Base-by-base conservation (phyloP, 2,797 vertebrate species). In the Sylvilagus floridanus region DNA sequence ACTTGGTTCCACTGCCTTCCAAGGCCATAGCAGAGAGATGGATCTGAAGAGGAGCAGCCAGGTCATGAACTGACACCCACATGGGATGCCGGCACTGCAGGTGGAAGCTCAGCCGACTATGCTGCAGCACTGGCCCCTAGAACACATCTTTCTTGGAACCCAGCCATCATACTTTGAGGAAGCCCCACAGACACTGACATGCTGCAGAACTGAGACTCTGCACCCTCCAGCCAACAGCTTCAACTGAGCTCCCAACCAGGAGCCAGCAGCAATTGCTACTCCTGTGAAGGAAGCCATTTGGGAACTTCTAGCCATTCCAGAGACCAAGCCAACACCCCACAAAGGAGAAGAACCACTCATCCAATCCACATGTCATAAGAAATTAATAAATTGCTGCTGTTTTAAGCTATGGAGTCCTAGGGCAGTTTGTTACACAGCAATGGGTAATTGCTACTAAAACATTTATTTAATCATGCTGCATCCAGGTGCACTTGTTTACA, bases 331-430 rank as follows among this genome's bases (percentile, higher is more conserved):
- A 92, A 66, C 5, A 86, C n/a, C 52, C 26, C 7, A 10, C 2
- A 19, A 90, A 90, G 47, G 63, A 60, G 22, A 65, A 72, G 42
- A 94, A 63, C 47, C 71, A 84, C 42, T 9, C 9, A 60, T 78
- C 62, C 19, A 83, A 60, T 73, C 52, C 19, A 68, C 14, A 10
- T 24, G 60, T 16, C 30, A 22, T 75, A 52, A 86, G 62, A 91
- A 94, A 83, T 42, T 52, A 94, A 93, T 26, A 65, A 92, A 37
- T n/a, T 63, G 47, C 81, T 85, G 9, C 14, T 79, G 30, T 76
- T 87, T 95, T 82, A 82, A 88, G 17, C 32, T 17, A 30, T 47
- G 50, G 62, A 47, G 57, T 78, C 90, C 63, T 84, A 79, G 28
- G 60, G n/a, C n/a, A 81, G 32, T 75, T 63, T 77, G 30, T 88